These are phyloP conservation scores for Peribatodes rhomboidaria DNA, from an alignment of 2,888 invertebrate species.

Conservation along the genomic window DNA sequence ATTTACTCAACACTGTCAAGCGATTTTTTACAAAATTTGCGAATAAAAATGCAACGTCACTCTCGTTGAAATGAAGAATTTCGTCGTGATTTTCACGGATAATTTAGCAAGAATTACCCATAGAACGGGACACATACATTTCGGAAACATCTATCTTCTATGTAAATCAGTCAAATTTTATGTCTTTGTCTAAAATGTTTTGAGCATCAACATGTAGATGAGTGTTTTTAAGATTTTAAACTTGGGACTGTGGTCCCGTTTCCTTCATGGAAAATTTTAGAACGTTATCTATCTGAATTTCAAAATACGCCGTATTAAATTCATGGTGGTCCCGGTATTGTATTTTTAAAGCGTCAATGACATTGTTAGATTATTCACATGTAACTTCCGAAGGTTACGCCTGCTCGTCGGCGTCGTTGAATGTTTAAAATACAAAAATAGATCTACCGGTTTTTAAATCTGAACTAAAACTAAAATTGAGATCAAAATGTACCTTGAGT, in stretches of 20 bases:
- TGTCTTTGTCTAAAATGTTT: slow-evolving; percentile 53
- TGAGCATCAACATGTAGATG: slow-evolving; percentile 48
- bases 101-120: slow-evolving; percentile 67
- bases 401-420: slow-evolving; percentile 12
- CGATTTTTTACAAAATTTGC: slow-evolving; percentile 18
- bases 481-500: neutral
- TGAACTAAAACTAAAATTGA: neutral
- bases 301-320: slow-evolving; percentile 65
- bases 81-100: slow-evolving; percentile 61
- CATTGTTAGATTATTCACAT: slow-evolving; percentile 38
- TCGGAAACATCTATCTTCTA: slow-evolving; percentile 56
- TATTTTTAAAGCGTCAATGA: slow-evolving; percentile 50
- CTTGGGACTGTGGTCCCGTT: slow-evolving; percentile 55
- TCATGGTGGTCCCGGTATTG: slow-evolving; percentile 53
- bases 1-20: slow-evolving; percentile 25
- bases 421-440: slow-evolving; percentile 24
- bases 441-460: slow-evolving; percentile 24
- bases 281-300: slow-evolving; percentile 59
- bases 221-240: slow-evolving; percentile 35
- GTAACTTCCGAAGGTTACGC: slow-evolving; percentile 37
- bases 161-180: slow-evolving; percentile 68
- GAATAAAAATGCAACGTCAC: slow-evolving; percentile 43
- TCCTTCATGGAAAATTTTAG: slow-evolving; percentile 63
- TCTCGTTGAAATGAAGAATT: slow-evolving; percentile 45
- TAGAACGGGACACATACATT: slow-evolving; percentile 63